A percentile compares a stretch with the other conserved stretches of the same genome.
phyloP scores from a whole-genome alignment of 1,140 invertebrate genomes.

The Drosophila kurseongensis region DNA sequence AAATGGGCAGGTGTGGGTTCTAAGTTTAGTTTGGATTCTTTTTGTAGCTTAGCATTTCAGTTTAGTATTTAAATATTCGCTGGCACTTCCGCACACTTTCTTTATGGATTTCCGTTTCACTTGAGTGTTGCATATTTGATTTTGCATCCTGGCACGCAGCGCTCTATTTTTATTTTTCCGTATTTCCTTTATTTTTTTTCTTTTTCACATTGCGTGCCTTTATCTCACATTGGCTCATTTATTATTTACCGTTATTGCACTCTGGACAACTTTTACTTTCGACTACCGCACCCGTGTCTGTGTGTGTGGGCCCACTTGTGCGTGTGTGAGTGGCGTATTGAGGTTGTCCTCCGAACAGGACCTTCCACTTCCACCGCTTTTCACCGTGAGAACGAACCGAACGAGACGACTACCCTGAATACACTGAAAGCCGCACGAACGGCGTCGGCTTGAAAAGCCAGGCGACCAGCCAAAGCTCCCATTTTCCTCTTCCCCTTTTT shows the following conservation, averaged over 20 bases:
- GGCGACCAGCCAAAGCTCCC: slow-evolving; percentile 48
- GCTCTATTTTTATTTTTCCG: slow-evolving; percentile 2
- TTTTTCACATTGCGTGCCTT: slow-evolving; percentile 25
- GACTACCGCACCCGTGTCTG: slow-evolving; percentile 31
- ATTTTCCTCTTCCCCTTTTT: slow-evolving; percentile 25
- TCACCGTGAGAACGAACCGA: slow-evolving; percentile 71
- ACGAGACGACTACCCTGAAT: slow-evolving; percentile 83
- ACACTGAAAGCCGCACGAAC: slow-evolving; percentile 68
- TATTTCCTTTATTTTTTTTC: neutral
- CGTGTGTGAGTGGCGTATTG: slow-evolving; percentile 45
- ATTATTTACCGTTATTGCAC: slow-evolving; percentile 69
- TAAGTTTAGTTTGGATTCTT: neutral
- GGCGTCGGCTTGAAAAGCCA: slow-evolving; percentile 29
- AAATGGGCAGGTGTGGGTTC: slow-evolving; percentile 5
- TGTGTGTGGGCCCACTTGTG: slow-evolving; percentile 39
- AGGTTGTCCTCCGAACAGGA: slow-evolving; percentile 63
- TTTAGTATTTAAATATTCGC: slow-evolving; percentile 28
- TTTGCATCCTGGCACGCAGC: slow-evolving; percentile 34
- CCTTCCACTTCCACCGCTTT: slow-evolving; percentile 27
- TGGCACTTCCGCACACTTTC: slow-evolving; percentile 46
- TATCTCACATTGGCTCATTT: slow-evolving; percentile 59
- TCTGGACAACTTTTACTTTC: slow-evolving; percentile 66
- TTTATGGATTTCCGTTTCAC: slow-evolving; percentile 34
- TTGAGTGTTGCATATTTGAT: slow-evolving; percentile 64
- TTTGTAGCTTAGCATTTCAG: slow-evolving; percentile 6